These are phyloP conservation scores for Brevipalpus yothersi DNA, from an alignment of 1,140 invertebrate species.

Conservation along the genomic window DNA sequence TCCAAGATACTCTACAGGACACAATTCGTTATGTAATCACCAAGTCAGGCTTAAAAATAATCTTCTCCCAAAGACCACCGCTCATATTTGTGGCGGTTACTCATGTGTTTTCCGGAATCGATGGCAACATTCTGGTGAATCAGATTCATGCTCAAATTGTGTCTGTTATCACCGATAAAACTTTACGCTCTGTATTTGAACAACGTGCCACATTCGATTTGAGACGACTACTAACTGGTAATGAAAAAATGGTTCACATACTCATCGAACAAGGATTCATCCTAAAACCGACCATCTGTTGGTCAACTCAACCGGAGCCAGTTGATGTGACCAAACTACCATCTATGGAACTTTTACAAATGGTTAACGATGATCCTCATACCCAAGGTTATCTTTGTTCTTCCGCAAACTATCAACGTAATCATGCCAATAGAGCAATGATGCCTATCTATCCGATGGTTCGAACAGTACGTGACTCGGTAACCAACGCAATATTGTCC, in stretches of 20 bases:
- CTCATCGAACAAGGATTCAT: conserved; percentile 1
- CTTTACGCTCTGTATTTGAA: conserved; percentile 8
- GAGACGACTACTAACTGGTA: conserved; percentile 2
- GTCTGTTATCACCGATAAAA: conserved; percentile 6
- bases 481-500: conserved; percentile 4
- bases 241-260: conserved; percentile 6
- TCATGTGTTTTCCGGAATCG: conserved; percentile 1
- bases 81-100: conserved; percentile 9
- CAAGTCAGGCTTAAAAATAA: conserved; percentile 3
- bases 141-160: conserved; percentile 11
- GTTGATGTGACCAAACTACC: neutral
- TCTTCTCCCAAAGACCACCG: conserved; percentile 5
- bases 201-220: conserved; percentile 10
- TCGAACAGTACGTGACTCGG: conserved; percentile 1
- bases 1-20: conserved; percentile 6
- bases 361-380: neutral
- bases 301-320: neutral
- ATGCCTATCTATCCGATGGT: conserved; percentile 4
- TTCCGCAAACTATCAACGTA: neutral
- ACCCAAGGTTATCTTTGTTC: neutral
- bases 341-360: neutral
- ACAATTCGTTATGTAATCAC: conserved; percentile 2
- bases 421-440: conserved; percentile 1
- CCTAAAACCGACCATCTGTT: neutral
- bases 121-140: conserved; percentile 6